These are phyloP conservation scores for Galleria mellonella DNA, from an alignment of 1,140 invertebrate genomes.

Conservation along the genomic window DNA sequence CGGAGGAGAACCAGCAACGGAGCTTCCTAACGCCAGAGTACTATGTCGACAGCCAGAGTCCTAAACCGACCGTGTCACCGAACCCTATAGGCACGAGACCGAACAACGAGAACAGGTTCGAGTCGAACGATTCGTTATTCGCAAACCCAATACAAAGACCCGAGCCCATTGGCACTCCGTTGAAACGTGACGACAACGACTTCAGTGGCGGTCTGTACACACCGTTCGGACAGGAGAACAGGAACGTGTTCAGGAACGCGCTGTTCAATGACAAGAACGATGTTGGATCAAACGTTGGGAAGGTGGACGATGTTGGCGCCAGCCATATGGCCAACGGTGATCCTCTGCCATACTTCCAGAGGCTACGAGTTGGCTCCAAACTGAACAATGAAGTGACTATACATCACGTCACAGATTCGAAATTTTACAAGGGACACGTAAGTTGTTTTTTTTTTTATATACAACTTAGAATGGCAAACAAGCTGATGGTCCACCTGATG, in stretches of 20 bases:
- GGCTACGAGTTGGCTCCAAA: slow-evolving; percentile 73
- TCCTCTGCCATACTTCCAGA: slow-evolving; percentile 70
- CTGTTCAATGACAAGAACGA: slow-evolving; percentile 52
- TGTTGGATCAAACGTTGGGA: slow-evolving; percentile 5
- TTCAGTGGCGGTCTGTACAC: slow-evolving; percentile 44
- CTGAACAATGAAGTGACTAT: slow-evolving; percentile 77
- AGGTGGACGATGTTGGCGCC: slow-evolving; percentile 15
- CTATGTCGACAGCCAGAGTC: slow-evolving; percentile 26
- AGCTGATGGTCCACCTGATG: too few species aligned
- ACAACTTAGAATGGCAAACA: too few species aligned
- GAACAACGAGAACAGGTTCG: slow-evolving; percentile 25
- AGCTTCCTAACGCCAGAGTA: slow-evolving; percentile 47
- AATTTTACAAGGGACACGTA: slow-evolving; percentile 70
- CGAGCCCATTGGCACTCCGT: slow-evolving; percentile 60
- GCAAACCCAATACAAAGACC: slow-evolving; percentile 42
- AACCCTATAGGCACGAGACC: slow-evolving; percentile 56
- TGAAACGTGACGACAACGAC: slow-evolving; percentile 35
- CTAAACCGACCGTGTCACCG: slow-evolving; percentile 43
- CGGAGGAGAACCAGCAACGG: slow-evolving; percentile 39
- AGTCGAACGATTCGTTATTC: slow-evolving; percentile 40
- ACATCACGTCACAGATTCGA: slow-evolving; percentile 75
- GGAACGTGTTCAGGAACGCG: slow-evolving; percentile 57
- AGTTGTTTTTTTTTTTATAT: slow-evolving; percentile 4
- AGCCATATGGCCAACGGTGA: slow-evolving; percentile 37
- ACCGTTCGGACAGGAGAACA: slow-evolving; percentile 60